Evolutionary conservation across 1,140 invertebrate genomes (phyloP), one percentile per base, ranked within the genome.

Genomic region (Neodiprion virginianus): DNA sequence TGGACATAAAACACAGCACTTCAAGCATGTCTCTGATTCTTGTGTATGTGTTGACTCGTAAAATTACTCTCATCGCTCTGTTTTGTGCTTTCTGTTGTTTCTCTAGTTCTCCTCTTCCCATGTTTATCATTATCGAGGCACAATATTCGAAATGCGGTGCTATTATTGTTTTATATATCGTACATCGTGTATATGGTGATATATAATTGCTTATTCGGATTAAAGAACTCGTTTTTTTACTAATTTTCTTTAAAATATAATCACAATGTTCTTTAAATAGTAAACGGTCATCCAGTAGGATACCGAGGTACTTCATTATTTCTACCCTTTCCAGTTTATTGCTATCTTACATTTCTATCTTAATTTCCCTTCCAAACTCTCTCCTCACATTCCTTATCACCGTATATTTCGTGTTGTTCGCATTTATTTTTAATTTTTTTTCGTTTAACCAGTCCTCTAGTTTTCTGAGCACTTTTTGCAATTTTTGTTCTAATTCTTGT

Each of bases 351-450:
- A 66, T 47, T 68, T 49, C 65, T 40, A 78, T 7, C 23, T 5
- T 9, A 7, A 73, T 48, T 5, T 66, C 11, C 4, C 21, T 61
- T 10, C 8, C 69, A 1, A 40, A 11, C 11, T 70, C 68, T 23
- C 71, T 69, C n/a, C 69, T 69, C 8, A 12, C 9, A 23, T 70
- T 67, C 14, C 71, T 75, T 0, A 79, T 40, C 12, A 78, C 21
- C 74, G 78, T 79, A 65, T 1, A 76, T 53, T 78, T 79, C 4
- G 75, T 77, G 67, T 79, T 79, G 28, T 48, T 72, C 28, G 53
- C 12, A 67, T 76, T 76, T 48, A 73, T 65, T 28, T 71, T 73
- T 12, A 76, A 23, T 10, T 69, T 72, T 23, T 73, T 76, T n/a
- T 40, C 10, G 12, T 71, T 73, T n/a, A 76, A 23, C 72, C 72